A percentile compares a stretch with the other conserved stretches of the same genome.
Conservation (phyloP, 1,140 invertebrate genomes). For the Dolichoris vasculosae region DNA sequence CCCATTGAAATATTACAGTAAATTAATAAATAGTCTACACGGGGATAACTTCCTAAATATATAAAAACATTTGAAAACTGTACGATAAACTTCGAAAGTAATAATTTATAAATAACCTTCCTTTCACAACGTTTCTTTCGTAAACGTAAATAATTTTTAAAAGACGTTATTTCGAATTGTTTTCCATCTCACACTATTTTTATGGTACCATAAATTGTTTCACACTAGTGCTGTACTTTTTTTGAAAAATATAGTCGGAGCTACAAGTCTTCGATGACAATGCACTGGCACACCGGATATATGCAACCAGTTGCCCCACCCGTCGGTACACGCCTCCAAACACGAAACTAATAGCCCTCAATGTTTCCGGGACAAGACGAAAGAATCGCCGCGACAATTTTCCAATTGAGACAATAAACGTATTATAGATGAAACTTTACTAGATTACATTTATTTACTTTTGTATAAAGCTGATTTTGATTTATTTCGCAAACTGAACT, state of each 20-base stretch:
- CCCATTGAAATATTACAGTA: neutral
- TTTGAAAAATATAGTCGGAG: neutral
- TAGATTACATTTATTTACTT: neutral
- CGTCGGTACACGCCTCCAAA: neutral
- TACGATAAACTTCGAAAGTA: neutral
- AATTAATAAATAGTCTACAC: neutral
- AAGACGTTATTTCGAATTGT: neutral
- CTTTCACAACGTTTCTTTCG: neutral
- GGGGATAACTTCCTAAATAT: neutral
- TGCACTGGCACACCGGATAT: neutral
- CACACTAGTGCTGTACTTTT: neutral
- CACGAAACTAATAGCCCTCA: neutral
- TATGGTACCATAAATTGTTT: neutral
- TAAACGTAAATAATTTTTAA: neutral
- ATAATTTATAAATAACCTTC: slow-evolving; percentile 14
- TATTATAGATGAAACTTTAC: neutral
- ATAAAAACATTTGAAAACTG: neutral
- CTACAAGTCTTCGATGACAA: neutral
- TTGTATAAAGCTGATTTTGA: neutral
- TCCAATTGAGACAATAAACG: neutral
- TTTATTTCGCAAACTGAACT: neutral
- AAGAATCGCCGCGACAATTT: neutral
- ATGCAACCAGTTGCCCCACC: neutral
- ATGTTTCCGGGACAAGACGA: neutral
- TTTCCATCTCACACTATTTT: neutral